Percentiles rank a stretch among this genome's conserved stretches.
Evolutionary conservation across 2,113 vertebrate genomes (phyloP).

Genomic region (Psammodynastes pulverulentus): DNA sequence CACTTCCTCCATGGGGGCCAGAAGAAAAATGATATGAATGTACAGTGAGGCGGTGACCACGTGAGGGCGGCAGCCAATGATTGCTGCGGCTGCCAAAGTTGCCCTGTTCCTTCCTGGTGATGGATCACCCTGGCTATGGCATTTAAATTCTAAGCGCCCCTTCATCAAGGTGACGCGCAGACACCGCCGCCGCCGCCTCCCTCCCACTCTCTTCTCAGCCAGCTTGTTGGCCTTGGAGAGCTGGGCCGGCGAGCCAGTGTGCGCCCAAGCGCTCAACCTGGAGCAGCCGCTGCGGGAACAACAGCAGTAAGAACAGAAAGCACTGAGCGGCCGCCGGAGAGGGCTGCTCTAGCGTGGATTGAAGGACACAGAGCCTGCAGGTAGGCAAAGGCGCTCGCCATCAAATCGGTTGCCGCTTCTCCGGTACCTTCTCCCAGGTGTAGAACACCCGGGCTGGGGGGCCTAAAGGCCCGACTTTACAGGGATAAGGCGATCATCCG

Average conservation of each 20-base stretch:
- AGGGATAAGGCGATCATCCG: background rate
- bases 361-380: conserved; percentile 24
- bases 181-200: conserved; percentile 58
- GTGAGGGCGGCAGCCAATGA: conserved; percentile 83
- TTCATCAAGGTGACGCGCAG: conserved; percentile 84
- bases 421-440: background rate
- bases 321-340: conserved; percentile 22
- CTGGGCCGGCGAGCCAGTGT: conserved; percentile 8
- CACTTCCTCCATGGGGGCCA: conserved; percentile 82
- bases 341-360: background rate
- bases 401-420: background rate
- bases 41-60: conserved; percentile 74
- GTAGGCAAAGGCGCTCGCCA: background rate
- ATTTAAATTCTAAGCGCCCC: conserved; percentile 94
- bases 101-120: conserved; percentile 77
- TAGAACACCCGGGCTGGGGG: background rate
- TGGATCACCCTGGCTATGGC: conserved; percentile 86
- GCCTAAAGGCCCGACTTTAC: background rate
- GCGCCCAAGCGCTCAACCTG: background rate
- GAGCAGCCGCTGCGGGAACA: conserved; percentile 6
- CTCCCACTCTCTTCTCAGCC: background rate
- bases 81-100: conserved; percentile 75
- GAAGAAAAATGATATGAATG: conserved; percentile 88
- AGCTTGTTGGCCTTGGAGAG: background rate
- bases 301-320: background rate